Base-by-base conservation (phyloP, 2,113 vertebrate species). In the Rhinichthys klamathensis region DNA sequence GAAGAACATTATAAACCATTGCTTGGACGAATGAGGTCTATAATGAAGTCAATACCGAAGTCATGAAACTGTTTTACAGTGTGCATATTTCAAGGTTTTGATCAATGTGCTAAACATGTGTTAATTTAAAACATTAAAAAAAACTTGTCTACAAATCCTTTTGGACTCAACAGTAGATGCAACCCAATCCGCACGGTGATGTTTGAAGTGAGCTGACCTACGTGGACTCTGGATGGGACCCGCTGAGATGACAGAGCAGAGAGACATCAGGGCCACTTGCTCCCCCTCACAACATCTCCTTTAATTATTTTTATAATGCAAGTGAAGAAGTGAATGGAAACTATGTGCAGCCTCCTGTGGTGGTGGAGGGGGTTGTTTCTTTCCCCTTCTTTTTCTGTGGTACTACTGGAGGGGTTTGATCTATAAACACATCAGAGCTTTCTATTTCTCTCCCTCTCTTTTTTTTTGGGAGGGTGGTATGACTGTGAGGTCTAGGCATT, bases 291-390 rank as follows among this genome's bases (percentile, higher is more conserved):
- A 93, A 92, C 91, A 92, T 85, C 80, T 91, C 76, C 87, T 93
- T 92, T 92, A 91, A 93, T 94, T 93, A 90, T 94, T 94, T 92
- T 91, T 92, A 67, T 92, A 93, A 92, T 90, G 87, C 87, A 69
- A 91, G 90, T 91, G 91, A 92, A 92, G 85, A 73, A 93, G 90
- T 88, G 90, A 94, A 90, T 93, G 93, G 93, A 95, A 95, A 94
- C 90, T 93, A 93, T 95, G 93, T 91, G 90, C 90, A 80, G 89
- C 79, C 88, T 90, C 81, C 85, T 86, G 86, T 83, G 87, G 87
- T 90, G 91, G 89, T 87, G 46, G 82, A 74, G 82, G 80, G 70
- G 79, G 18, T 41, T 49, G 23, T 58, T 86, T 86, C 67, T 85
- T 84, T 80, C 65, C 32, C 32, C 44, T 56, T 38, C 51, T 84